phyloP scores from a whole-genome alignment of 2,888 invertebrate genomes.

The Rhaphigaster nebulosa region DNA sequence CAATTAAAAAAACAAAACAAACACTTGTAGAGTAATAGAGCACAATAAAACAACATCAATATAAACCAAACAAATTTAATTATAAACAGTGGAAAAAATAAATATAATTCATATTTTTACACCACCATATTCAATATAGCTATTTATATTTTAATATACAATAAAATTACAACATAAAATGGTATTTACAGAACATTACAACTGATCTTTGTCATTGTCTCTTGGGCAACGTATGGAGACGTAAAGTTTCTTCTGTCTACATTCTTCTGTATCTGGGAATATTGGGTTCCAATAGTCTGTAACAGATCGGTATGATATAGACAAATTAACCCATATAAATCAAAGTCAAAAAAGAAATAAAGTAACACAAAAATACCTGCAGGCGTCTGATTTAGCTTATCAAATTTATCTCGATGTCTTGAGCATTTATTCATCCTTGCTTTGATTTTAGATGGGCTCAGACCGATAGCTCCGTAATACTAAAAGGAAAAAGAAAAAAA shows the following conservation, averaged over 20 bases:
- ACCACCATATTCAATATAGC: not conserved
- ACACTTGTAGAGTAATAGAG: not conserved
- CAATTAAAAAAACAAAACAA: no score
- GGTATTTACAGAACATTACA: conserved; percentile 40
- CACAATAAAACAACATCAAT: not conserved
- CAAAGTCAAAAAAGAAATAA: not conserved
- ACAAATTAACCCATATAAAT: not conserved
- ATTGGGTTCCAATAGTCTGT: conserved; percentile 69
- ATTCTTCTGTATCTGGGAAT: conserved; percentile 67
- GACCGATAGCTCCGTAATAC: conserved; percentile 68
- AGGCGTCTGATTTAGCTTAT: conserved; percentile 68
- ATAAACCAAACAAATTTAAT: not conserved
- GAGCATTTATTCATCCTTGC: conserved; percentile 70
- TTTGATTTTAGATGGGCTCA: conserved; percentile 68
- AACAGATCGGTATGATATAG: conserved; percentile 52
- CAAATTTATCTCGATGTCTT: conserved; percentile 70
- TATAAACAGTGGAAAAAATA: not conserved
- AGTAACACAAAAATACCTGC: conserved; percentile 67
- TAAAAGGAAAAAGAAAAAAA: conserved; percentile 64
- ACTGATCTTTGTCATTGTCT: not conserved
- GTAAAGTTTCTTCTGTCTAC: conserved; percentile 53
- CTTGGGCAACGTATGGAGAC: conserved; percentile 24
- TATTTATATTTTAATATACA: conserved; percentile 27
- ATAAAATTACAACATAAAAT: conserved; percentile 34
- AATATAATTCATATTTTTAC: conserved; percentile 4